Conservation (phyloP, 2,888 invertebrate genomes). For the Nemotelus nigrinus region DNA sequence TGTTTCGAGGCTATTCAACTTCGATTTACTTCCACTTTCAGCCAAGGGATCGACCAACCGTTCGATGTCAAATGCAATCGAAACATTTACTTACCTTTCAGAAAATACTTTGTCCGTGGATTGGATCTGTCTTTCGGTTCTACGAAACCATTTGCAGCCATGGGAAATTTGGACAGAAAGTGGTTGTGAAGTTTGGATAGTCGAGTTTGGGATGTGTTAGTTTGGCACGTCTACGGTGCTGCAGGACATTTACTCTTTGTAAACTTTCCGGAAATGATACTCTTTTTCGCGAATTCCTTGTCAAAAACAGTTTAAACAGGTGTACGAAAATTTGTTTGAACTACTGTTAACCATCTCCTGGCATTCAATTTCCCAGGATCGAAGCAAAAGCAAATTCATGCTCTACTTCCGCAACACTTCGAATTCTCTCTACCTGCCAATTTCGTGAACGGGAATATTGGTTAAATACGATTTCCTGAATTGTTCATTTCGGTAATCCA, state of each 20-base stretch:
- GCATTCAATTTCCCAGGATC: neutral
- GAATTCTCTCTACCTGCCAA: neutral
- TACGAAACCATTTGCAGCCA: neutral
- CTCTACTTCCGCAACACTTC: neutral
- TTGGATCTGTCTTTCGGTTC: neutral
- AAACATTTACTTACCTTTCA: conserved; percentile 42
- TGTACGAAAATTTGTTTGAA: neutral
- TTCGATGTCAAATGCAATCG: conserved; percentile 43
- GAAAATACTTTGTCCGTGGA: conserved; percentile 21
- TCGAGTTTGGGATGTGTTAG: too few species aligned
- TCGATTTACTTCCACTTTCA: conserved; percentile 44
- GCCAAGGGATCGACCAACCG: neutral
- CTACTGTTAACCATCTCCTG: neutral
- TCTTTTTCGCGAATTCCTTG: too few species aligned
- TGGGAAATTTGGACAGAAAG: neutral
- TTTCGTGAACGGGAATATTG: neutral
- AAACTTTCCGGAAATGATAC: too few species aligned
- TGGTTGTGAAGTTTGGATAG: too few species aligned
- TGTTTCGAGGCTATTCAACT: conserved; percentile 42
- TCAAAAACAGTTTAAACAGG: neutral
- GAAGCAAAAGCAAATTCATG: neutral
- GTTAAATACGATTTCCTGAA: conserved; percentile 38
- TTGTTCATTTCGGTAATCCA: conserved; percentile 41
- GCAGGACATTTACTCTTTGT: too few species aligned
- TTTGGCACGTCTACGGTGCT: too few species aligned